These are phyloP conservation scores for Zaprionus gabonicus DNA, from an alignment of 1,140 invertebrate genomes.

Conservation along the genomic window DNA sequence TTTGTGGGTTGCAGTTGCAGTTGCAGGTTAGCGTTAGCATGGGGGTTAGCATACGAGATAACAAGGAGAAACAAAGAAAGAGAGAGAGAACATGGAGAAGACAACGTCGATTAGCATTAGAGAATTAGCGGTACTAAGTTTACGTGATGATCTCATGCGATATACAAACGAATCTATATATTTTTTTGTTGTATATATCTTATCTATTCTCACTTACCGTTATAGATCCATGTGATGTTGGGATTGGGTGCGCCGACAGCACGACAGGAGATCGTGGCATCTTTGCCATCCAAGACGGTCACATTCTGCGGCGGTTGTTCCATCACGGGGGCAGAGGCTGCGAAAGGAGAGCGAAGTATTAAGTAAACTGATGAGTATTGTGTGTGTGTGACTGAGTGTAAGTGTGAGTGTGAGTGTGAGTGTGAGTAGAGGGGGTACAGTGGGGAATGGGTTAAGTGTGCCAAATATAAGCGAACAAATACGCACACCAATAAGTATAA, in stretches of 20 bases:
- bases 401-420: constrained; percentile 1
- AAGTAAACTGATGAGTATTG: constrained; percentile 7
- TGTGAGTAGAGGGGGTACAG: not conserved
- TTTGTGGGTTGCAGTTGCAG: constrained; percentile 29
- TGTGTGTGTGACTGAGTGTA: not conserved
- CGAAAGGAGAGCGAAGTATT: constrained; percentile 1
- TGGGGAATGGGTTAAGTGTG: constrained; percentile 6
- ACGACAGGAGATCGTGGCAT: constrained; percentile 93
- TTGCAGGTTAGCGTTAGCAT: constrained; percentile 37
- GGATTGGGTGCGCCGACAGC: constrained; percentile 95
- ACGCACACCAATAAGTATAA: not conserved
- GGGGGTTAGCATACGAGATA: constrained; percentile 46
- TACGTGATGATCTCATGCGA: not conserved
- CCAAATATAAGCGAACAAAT: constrained; percentile 1
- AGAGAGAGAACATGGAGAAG: constrained; percentile 42
- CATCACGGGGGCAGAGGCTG: constrained; percentile 94
- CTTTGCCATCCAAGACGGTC: constrained; percentile 95
- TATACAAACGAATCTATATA: not conserved
- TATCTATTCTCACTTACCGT: constrained; percentile 87
- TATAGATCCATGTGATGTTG: constrained; percentile 95
- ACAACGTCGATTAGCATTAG: constrained; percentile 38
- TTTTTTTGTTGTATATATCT: no score
- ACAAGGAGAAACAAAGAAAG: constrained; percentile 34
- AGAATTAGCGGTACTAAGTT: not conserved
- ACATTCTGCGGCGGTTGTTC: constrained; percentile 92